Evolutionary conservation across 2,888 invertebrate genomes (phyloP), one percentile per base, ranked within the genome.

Genomic region (Pristionchus maxplancki): DNA sequence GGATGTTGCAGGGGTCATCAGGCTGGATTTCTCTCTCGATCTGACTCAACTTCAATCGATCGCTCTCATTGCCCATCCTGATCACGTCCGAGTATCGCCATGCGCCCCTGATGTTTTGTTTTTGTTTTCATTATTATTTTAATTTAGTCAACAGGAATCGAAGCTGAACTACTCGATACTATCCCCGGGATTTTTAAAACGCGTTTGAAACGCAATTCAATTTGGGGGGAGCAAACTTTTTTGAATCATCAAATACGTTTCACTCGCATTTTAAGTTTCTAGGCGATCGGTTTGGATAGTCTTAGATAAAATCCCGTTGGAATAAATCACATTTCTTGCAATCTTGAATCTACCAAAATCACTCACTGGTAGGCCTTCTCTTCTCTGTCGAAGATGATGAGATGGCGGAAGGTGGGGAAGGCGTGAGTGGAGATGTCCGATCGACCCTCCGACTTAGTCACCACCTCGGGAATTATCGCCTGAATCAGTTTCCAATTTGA

Each of bases 1-100:
- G 96, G 91, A 98, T 96, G 94, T 97, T 97, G 92, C 96, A 96
- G 0, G 96, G 96, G 74, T 96, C 96, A 94, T 97, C 96, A 58
- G 97, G 96, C 84, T 96, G 96, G 20, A 97, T 95, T 0, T 94
- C 92, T 0, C 95, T 91, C 93, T 96, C 96, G 87, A 96, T 93
- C 67, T 95, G 93, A 24, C 94, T 91, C 64, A 96, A 92, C 28
- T 92, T 90, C 53, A 92, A 89, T 24, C 93, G 90, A 37, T 95
- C 94, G n/a, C 95, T 94, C 17, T 91, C 94, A 13, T 95, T 95
- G 24, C 95, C 96, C 62, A 95, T 95, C 34, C 90, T 90, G 89
- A 95, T 91, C 0, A 96, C 93, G 88, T 96, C 96, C 28, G 95
- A 92, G 90, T 95, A 96, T 44, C 93, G 93, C 89, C 95, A 94